A percentile compares a stretch with the other conserved stretches of the same genome.
Conservation (phyloP, 2,888 invertebrate genomes). For the Plutella xylostella region DNA sequence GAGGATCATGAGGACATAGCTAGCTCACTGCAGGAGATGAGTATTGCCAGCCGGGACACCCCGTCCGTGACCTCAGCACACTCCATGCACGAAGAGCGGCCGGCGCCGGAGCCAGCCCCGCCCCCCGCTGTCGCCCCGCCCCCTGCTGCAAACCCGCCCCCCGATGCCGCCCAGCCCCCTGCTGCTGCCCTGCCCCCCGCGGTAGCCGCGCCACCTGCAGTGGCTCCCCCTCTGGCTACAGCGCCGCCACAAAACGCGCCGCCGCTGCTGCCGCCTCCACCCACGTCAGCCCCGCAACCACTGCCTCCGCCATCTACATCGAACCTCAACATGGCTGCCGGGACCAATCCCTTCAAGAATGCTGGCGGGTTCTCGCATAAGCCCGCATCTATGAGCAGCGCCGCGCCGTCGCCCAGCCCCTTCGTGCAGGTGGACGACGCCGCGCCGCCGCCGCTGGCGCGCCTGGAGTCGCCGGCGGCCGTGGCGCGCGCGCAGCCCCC, state of each 20-base stretch:
- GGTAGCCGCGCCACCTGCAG: too few species aligned
- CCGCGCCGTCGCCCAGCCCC: conserved; percentile 23
- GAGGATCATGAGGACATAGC: conserved; percentile 43
- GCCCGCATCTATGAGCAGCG: conserved; percentile 30
- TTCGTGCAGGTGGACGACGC: conserved; percentile 23
- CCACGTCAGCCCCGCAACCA: conserved; percentile 18
- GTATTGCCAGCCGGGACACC: conserved; percentile 39
- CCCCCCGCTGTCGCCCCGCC: conserved; percentile 13
- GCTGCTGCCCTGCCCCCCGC: not conserved
- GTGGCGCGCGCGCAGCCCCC: conserved; percentile 43
- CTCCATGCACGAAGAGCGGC: conserved; percentile 5
- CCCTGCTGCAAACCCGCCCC: too few species aligned
- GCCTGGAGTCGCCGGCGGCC: conserved; percentile 43
- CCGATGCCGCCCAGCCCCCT: conserved; percentile 6
- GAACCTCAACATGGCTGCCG: conserved; percentile 24
- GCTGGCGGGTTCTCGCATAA: conserved; percentile 62
- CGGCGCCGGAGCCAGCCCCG: conserved; percentile 17
- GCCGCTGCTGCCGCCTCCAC: conserved; percentile 18
- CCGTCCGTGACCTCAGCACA: conserved; percentile 22
- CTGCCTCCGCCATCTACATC: conserved; percentile 3
- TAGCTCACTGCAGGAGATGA: conserved; percentile 46
- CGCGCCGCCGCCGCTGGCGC: conserved; percentile 33
- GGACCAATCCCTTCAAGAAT: conserved; percentile 55
- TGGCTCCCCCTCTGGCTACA: conserved; percentile 10
- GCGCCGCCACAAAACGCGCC: conserved; percentile 13